Base-by-base conservation (phyloP, 2,888 invertebrate genomes). In the Fragum whitleyi region DNA sequence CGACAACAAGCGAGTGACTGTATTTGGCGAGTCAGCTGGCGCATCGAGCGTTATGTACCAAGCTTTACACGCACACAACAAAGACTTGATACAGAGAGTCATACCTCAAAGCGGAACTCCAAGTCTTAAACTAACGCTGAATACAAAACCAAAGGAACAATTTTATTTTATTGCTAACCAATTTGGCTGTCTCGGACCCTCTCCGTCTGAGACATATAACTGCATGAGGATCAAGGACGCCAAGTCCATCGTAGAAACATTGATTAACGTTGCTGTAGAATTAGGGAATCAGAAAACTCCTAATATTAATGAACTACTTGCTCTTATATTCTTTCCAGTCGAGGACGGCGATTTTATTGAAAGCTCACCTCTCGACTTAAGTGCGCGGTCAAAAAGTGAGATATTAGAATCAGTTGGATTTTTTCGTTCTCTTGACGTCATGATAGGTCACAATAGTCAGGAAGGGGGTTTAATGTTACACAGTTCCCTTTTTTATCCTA, bases 1-100 rank as follows among this genome's bases (percentile, higher is more conserved):
- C 0, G 87, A 90, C 73, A 62, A 77, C 0, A 28, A 61, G 6
- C 55, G 55, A 2, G 81, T 90, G 7, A 88, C 89, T 2, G 42
- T 90, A 7, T 86, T 82, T 36, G 90, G 90, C 1, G 86, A 88
- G 61, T 88, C 88, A 47, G 90, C 89, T 28, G 90, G 90, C 1
- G 87, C 76, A 6, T 74, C 79, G 5, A 81, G 83, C 62, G 87
- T 79, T 11, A 71, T 79, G 14, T 39, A 84, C 26, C 86, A 88
- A 14, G 75, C 82, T 2, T 57, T 86, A 11, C 80, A 81, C 21
- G 85, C 85, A 26, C 39, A 59, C 23, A 83, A 74, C 42, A 77
- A 77, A 82, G 87, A 85, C 26, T 57, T 88, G 26, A 85, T 89
- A 53, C 79, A 83, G 5, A 69, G 80, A 1, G 83, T 74, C 7